phyloP scores from a whole-genome alignment of 2,888 invertebrate species.

The Notodonta ziczac region DNA sequence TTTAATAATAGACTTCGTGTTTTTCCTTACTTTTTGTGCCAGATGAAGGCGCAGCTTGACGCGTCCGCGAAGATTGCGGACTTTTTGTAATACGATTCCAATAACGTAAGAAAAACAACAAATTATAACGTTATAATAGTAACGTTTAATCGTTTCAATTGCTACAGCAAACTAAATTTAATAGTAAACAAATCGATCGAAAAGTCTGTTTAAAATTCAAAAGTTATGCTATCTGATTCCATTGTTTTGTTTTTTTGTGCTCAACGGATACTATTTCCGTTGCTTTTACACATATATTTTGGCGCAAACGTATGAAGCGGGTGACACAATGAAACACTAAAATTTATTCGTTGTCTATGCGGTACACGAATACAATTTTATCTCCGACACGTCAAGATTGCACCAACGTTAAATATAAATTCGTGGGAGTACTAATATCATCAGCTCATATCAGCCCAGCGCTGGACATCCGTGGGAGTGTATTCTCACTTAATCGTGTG shows the following conservation, averaged over 20 bases:
- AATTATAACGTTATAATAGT: background rate
- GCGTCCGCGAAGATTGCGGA: conserved; percentile 26
- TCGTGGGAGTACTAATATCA: background rate
- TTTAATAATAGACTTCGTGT: conserved; percentile 48
- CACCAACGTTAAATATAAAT: conserved; percentile 11
- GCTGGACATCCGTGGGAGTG: conserved; percentile 18
- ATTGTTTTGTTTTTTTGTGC: background rate
- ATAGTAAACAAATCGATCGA: conserved; percentile 5
- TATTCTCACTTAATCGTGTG: conserved; percentile 33
- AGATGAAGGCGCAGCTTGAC: conserved; percentile 47
- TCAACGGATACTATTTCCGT: conserved; percentile 5
- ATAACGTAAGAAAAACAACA: background rate
- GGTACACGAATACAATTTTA: conserved; percentile 33
- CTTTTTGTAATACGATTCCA: conserved; percentile 9
- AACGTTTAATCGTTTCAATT: too few relatives aligned
- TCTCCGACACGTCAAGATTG: conserved; percentile 25
- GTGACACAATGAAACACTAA: conserved; percentile 26
- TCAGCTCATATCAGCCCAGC: conserved; percentile 3
- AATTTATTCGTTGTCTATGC: conserved; percentile 28
- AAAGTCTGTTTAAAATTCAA: background rate
- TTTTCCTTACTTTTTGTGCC: conserved; percentile 49
- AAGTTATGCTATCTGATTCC: conserved; percentile 1
- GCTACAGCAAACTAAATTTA: background rate
- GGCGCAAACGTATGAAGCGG: conserved; percentile 16
- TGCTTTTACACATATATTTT: too few relatives aligned